These are phyloP conservation scores for Dolichotis patagonum DNA, from an alignment of 2,113 vertebrate genomes.

Conservation along the genomic window DNA sequence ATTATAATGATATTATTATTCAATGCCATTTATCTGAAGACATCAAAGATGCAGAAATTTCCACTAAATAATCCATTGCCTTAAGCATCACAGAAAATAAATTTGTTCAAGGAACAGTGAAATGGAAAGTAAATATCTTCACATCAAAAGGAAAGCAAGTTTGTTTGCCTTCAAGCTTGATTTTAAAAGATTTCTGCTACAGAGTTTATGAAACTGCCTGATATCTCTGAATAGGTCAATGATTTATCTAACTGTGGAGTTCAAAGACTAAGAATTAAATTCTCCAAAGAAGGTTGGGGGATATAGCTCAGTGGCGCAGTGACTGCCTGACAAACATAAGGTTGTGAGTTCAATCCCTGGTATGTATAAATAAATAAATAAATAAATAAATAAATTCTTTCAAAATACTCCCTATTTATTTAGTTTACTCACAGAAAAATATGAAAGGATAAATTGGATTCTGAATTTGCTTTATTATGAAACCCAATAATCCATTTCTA, in stretches of 20 bases:
- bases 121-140: constrained; percentile 1
- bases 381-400: not conserved
- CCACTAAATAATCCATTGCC: not conserved
- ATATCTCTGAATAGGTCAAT: not conserved
- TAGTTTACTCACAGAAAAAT: not conserved
- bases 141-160: not conserved
- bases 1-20: constrained; percentile 11
- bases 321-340: too few species aligned
- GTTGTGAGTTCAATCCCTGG: too few species aligned
- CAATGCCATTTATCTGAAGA: constrained; percentile 33
- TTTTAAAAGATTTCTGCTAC: not conserved
- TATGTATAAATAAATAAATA: not conserved
- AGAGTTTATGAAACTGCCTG: not conserved
- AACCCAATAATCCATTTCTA: not conserved
- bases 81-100: not conserved
- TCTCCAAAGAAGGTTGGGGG: not conserved
- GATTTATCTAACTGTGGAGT: not conserved
- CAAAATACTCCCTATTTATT: not conserved
- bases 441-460: not conserved
- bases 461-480: not conserved
- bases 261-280: not conserved
- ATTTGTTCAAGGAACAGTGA: not conserved
- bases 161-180: constrained; percentile 11
- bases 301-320: too few species aligned
- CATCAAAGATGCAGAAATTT: constrained; percentile 62